phyloP scores from a whole-genome alignment of 2,113 vertebrate species.

The Pycnonotus jocosus region DNA sequence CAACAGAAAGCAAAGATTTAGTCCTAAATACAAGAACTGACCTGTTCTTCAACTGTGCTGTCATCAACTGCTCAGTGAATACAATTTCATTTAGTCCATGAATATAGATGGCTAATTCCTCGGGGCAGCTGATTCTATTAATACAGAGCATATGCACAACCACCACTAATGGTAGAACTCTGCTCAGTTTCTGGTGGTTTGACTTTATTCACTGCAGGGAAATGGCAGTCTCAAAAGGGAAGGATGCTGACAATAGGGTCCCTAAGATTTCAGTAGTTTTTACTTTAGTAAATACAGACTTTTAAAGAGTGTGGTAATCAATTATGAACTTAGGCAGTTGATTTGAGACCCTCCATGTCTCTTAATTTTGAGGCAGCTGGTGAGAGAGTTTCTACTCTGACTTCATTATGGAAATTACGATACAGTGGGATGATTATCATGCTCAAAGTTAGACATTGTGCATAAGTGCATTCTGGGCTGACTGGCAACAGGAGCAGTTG shows the following conservation, averaged over 20 bases:
- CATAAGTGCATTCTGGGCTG: not conserved
- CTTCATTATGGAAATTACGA: conserved; percentile 36
- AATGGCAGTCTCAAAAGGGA: not conserved
- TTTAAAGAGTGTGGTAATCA: not conserved
- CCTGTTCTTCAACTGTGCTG: conserved; percentile 6
- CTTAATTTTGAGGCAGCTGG: conserved; percentile 37
- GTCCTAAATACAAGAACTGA: not conserved
- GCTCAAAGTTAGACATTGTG: not conserved
- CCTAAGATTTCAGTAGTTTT: not conserved
- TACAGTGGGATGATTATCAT: conserved; percentile 7
- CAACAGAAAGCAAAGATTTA: not conserved
- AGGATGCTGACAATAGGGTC: not conserved
- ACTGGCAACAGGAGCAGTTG: not conserved
- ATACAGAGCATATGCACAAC: conserved; percentile 22
- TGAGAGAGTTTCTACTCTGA: conserved; percentile 11
- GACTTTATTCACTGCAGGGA: not conserved
- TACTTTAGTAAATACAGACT: not conserved
- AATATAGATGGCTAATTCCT: conserved; percentile 58
- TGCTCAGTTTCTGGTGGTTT: not conserved
- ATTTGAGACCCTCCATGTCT: not conserved
- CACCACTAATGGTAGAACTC: not conserved
- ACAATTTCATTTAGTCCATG: conserved; percentile 24
- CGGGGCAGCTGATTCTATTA: not conserved
- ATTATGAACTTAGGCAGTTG: conserved; percentile 1
- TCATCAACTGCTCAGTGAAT: not conserved